phyloP scores from a whole-genome alignment of 2,797 vertebrate species.

The Luscinia megarhynchos region DNA sequence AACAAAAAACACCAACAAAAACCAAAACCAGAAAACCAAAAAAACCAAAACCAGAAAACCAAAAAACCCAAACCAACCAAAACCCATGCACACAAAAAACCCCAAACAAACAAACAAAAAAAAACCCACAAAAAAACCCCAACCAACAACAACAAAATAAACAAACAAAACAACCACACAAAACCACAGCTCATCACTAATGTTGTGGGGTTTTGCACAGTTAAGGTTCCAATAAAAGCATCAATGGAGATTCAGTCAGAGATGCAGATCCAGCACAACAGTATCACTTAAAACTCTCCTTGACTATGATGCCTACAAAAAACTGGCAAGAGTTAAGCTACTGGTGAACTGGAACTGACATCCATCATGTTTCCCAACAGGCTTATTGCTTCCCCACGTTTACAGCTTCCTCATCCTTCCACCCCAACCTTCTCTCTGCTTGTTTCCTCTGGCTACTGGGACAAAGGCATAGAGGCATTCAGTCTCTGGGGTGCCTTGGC shows the following conservation, averaged over 20 bases:
- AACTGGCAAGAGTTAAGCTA: neutral
- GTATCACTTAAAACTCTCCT: neutral
- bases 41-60: neutral
- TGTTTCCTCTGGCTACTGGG: rapidly evolving
- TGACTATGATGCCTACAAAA: neutral
- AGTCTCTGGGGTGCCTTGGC: neutral
- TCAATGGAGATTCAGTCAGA: neutral
- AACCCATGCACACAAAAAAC: neutral
- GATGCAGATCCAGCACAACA: neutral
- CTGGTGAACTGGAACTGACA: neutral
- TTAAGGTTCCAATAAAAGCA: neutral
- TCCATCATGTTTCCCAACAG: neutral
- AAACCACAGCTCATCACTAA: neutral
- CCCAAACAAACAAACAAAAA: too few relatives aligned
- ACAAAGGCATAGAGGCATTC: neutral
- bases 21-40: neutral
- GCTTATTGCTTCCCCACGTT: neutral
- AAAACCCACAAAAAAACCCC: too few relatives aligned
- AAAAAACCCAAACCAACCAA: neutral
- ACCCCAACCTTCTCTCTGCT: neutral
- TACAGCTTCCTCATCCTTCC: neutral
- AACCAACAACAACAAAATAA: too few relatives aligned
- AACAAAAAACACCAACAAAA: too few relatives aligned
- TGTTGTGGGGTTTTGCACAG: neutral
- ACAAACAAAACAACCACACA: neutral